Base-by-base conservation (phyloP, 2,888 invertebrate genomes). In the Latheticus oryzae region DNA sequence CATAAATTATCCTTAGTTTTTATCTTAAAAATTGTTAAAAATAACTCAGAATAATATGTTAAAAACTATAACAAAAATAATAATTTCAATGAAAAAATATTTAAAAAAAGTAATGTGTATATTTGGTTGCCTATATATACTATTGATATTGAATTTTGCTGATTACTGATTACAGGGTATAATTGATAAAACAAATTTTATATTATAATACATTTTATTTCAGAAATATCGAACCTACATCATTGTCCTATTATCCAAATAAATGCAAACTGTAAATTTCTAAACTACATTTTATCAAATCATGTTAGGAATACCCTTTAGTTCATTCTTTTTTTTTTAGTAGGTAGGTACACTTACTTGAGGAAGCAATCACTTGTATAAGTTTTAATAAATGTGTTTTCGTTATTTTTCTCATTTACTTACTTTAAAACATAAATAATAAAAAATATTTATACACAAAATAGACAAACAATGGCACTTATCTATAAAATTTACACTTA, bases 181-280 rank as follows among this genome's bases (percentile, higher is more conserved):
- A n/a, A 42, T n/a, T n/a, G n/a, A 42, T 42, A 42, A 42, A 28
- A 51, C 28, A 17, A 17, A 5, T 3, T 5, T 11, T 9, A 17
- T 21, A 21, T 38, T 55, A 38, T 56, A 59, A 58, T 66, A 66
- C 64, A 65, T 70, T 73, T 74, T 73, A 74, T 74, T 74, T 71
- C 71, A 72, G 74, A 74, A 73, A 73, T 73, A 71, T 71, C 68
- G 67, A 72, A 70, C 70, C 71, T 71, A 71, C 71, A 71, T n/a
- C n/a, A n/a, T 62, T 64, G 64, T 68, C 59, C 67, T 68, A 68
- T 70, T 61, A 63, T 63, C 71, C 68, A 72, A 69, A 67, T 63
- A 71, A 71, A 69, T 71, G 68, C 71, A 68, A 71, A 71, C 68
- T 67, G 63, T 35, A 50, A 57, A 59, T 60, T 13, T 28, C 62